Evolutionary conservation across 1,140 invertebrate genomes (phyloP).

Genomic region (Coptotermes formosanus): DNA sequence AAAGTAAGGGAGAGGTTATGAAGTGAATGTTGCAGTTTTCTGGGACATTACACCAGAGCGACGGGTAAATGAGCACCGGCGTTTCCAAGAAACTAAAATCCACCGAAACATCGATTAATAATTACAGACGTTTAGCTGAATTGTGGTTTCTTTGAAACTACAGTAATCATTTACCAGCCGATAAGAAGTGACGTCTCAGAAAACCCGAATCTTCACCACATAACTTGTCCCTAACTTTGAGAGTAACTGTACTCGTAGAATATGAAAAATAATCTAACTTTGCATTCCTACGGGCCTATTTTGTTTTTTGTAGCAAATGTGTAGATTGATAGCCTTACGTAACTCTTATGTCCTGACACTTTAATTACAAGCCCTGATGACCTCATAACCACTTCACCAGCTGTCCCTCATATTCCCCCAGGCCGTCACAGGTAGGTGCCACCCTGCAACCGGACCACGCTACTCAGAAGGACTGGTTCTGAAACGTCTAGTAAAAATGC

Average conservation of each 20-base stretch:
- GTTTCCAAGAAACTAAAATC: too few relatives aligned
- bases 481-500: background rate
- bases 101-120: too few relatives aligned
- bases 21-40: too few relatives aligned
- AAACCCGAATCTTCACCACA: too few relatives aligned
- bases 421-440: background rate
- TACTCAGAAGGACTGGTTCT: background rate
- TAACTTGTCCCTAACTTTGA: background rate
- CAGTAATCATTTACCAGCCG: too few relatives aligned
- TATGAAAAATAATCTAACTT: background rate
- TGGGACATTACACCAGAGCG: too few relatives aligned
- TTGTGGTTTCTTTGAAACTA: too few relatives aligned
- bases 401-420: background rate
- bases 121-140: too few relatives aligned
- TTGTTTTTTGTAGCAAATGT: background rate
- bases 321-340: background rate
- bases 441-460: background rate
- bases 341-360: background rate
- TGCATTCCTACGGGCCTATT: background rate
- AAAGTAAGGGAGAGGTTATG: too few relatives aligned
- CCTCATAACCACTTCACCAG: conserved; percentile 3
- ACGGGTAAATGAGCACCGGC: too few relatives aligned
- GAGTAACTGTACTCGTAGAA: background rate
- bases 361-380: background rate
- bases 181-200: too few relatives aligned